phyloP scores from a whole-genome alignment of 35 echinoderm and acorn worm genomes.

The Diadema setosum region DNA sequence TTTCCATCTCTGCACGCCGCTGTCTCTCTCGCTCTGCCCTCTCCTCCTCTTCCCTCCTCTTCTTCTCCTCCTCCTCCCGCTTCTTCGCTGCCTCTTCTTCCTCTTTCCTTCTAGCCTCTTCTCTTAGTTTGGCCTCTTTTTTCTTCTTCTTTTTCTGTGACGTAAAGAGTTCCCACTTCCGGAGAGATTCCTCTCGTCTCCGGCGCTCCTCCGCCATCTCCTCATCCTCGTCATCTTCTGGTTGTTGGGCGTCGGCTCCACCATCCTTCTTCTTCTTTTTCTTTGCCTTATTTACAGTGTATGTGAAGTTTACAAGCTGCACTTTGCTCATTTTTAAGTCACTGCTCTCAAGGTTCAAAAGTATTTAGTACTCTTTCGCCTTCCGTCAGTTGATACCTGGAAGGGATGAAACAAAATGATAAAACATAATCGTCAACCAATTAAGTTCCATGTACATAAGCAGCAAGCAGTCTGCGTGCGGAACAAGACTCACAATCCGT shows the following conservation, averaged over 20 bases:
- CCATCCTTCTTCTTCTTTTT: not conserved
- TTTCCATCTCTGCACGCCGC: not conserved
- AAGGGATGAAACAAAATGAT: too few relatives aligned
- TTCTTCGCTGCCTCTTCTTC: not conserved
- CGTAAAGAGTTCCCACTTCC: not conserved
- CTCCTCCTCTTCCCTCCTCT: not conserved
- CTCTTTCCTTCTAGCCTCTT: not conserved
- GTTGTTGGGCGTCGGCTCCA: not conserved
- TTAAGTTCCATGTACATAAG: too few relatives aligned
- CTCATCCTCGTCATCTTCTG: not conserved
- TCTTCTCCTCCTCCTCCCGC: not conserved
- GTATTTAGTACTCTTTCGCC: too few relatives aligned
- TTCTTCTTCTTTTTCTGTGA: not conserved
- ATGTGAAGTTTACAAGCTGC: too few relatives aligned
- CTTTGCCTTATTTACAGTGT: not conserved
- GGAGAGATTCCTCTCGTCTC: not conserved
- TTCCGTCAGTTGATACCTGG: too few relatives aligned
- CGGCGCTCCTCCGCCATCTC: not conserved
- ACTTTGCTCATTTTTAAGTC: too few relatives aligned
- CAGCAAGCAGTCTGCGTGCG: too few relatives aligned
- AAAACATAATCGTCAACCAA: too few relatives aligned
- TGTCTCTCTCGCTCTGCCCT: not conserved
- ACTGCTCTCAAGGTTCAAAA: too few relatives aligned
- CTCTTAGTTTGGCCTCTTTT: not conserved
- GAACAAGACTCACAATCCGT: too few relatives aligned